A percentile compares a stretch with the other conserved stretches of the same genome.
Evolutionary conservation across 2,797 vertebrate species (phyloP).

Genomic region (Sciaenops ocellatus): DNA sequence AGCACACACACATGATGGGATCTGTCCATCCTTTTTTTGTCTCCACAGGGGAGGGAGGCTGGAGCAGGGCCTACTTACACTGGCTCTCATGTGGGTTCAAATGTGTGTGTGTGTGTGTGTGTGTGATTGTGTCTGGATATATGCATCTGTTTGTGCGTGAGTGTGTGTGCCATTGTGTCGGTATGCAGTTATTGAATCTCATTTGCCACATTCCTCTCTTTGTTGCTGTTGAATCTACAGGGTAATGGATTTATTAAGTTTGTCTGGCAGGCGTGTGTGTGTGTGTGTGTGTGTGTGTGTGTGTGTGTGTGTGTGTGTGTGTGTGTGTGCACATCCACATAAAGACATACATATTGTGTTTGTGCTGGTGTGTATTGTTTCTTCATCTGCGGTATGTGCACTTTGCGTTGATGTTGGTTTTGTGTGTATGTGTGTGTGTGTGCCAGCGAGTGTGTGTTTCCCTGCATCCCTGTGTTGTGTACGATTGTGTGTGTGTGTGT

Average conservation of each 20-base stretch:
- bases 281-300: constrained; percentile 43
- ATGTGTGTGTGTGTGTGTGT: constrained; percentile 41
- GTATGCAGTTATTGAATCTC: constrained; percentile 76
- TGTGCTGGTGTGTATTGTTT: constrained; percentile 45
- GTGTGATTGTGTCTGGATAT: constrained; percentile 38
- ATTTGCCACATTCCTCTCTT: constrained; percentile 76
- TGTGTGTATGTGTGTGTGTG: constrained; percentile 46
- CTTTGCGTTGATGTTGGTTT: constrained; percentile 70
- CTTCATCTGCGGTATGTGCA: constrained; percentile 63
- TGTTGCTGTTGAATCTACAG: constrained; percentile 81
- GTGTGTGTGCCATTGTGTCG: constrained; percentile 59
- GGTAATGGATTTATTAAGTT: constrained; percentile 80
- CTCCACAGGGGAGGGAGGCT: constrained; percentile 58
- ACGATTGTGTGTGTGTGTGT: constrained; percentile 52
- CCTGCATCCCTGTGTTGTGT: constrained; percentile 45
- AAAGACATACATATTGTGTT: constrained; percentile 51
- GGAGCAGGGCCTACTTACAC: constrained; percentile 72
- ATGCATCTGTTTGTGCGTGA: constrained; percentile 51
- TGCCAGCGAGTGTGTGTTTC: constrained; percentile 47
- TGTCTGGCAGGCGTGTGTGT: constrained; percentile 68
- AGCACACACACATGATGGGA: constrained; percentile 68
- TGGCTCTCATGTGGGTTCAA: constrained; percentile 68
- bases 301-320: constrained; percentile 47
- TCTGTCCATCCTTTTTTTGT: constrained; percentile 70
- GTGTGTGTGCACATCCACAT: constrained; percentile 32